These are phyloP conservation scores for Lethenteron camtschaticum DNA, from an alignment of 2,113 vertebrate species.

Conservation along the genomic window DNA sequence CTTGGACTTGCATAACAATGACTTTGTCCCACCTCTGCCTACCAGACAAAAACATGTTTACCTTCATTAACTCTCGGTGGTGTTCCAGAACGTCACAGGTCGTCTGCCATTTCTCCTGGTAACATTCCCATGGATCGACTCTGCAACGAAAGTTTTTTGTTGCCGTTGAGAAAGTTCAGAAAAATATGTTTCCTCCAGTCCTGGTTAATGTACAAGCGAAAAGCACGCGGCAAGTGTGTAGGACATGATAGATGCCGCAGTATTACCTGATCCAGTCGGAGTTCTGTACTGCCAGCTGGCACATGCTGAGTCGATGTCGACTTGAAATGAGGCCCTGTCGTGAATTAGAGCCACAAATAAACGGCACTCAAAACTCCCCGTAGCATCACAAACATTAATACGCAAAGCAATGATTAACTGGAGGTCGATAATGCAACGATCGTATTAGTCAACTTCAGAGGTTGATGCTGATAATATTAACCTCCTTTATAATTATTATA, in stretches of 20 bases:
- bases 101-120: slow-evolving; percentile 5
- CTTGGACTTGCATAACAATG: no score
- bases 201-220: no score
- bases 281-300: slow-evolving; percentile 5
- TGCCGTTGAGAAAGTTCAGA: no score
- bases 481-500: no score
- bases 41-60: background rate
- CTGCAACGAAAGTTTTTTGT: background rate
- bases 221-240: background rate
- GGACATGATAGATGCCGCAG: background rate
- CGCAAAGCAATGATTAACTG: no score
- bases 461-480: no score
- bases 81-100: slow-evolving; percentile 1
- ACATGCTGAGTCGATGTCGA: slow-evolving; percentile 1
- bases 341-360: background rate
- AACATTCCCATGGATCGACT: slow-evolving; percentile 1
- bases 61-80: slow-evolving; percentile 5
- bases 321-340: slow-evolving; percentile 4
- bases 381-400: no score
- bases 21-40: no score
- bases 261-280: slow-evolving; percentile 5
- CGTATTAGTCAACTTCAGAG: no score
- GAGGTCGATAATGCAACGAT: no score
- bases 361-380: no score
- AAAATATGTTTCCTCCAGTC: no score